A percentile compares a stretch with the other conserved stretches of the same genome.
Evolutionary conservation across 2,113 vertebrate species (phyloP).

Genomic region (Noctilio leporinus): DNA sequence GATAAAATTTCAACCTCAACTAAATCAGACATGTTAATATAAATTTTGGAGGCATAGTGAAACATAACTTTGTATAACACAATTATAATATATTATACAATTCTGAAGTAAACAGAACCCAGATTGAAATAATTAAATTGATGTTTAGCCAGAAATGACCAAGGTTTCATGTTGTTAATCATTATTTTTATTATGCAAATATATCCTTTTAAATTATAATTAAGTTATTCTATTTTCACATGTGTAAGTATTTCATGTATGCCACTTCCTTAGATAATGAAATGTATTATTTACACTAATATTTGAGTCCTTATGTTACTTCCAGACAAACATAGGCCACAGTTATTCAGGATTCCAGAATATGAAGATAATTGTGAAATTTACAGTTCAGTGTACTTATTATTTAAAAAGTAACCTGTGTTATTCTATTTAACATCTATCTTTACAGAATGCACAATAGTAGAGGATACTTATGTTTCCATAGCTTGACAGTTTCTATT

Average conservation of each 20-base stretch:
- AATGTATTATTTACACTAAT: not conserved
- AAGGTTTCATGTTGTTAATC: not conserved
- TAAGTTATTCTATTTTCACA: constrained; percentile 45
- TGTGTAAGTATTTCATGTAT: constrained; percentile 16
- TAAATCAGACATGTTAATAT: constrained; percentile 38
- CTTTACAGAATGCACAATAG: not conserved
- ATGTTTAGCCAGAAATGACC: not conserved
- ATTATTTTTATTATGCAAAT: not conserved
- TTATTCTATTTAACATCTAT: not conserved
- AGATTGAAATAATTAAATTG: constrained; percentile 22
- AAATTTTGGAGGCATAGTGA: not conserved
- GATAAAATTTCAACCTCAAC: constrained; percentile 28
- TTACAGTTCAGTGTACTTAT: constrained; percentile 28
- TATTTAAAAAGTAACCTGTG: constrained; percentile 34
- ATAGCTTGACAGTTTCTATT: not conserved
- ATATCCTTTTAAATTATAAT: not conserved
- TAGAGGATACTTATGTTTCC: not conserved
- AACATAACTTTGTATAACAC: not conserved
- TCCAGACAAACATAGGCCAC: not conserved
- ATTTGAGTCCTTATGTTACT: constrained; percentile 50
- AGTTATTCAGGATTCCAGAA: constrained; percentile 42
- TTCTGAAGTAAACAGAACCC: not conserved
- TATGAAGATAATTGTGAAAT: constrained; percentile 44
- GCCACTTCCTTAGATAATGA: not conserved
- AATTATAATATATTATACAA: constrained; percentile 5